phyloP scores from a whole-genome alignment of 1,140 invertebrate genomes.

The Panulirus ornatus region DNA sequence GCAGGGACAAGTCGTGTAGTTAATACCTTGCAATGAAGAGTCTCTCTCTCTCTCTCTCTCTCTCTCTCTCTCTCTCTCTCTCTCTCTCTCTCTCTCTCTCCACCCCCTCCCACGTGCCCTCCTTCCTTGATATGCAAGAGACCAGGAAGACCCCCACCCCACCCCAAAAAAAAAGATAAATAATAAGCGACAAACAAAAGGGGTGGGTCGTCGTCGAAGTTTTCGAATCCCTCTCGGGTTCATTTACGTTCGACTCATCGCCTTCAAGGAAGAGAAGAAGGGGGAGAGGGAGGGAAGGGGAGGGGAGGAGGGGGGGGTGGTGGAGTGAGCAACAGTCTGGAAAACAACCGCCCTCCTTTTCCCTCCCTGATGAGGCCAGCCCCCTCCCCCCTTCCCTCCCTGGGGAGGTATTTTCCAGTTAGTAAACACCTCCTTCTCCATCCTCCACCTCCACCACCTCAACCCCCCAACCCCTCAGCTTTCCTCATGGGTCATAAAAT shows the following conservation, averaged over 20 bases:
- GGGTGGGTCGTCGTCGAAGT: too few relatives aligned
- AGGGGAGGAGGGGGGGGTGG: background rate
- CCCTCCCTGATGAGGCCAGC: background rate
- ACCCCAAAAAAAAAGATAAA: too few relatives aligned
- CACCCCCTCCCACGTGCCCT: background rate
- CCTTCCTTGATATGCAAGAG: too few relatives aligned
- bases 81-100: background rate
- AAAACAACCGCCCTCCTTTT: too few relatives aligned
- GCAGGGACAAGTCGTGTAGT: too few relatives aligned
- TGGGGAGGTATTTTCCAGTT: background rate
- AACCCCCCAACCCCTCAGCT: background rate
- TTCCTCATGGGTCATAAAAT: too few relatives aligned
- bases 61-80: background rate
- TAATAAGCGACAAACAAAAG: too few relatives aligned
- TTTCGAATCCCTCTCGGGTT: too few relatives aligned
- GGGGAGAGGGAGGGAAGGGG: background rate
- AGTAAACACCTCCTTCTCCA: background rate
- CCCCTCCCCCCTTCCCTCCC: background rate
- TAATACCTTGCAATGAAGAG: background rate
- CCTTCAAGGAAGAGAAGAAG: too few relatives aligned
- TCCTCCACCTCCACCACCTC: background rate
- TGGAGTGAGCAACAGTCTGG: constrained; percentile 7
- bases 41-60: background rate
- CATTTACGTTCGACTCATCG: too few relatives aligned
- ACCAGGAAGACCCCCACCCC: too few relatives aligned